Percentiles rank a stretch among this genome's conserved stretches.
phyloP scores from a whole-genome alignment of 2,888 invertebrate species.

The Protodeltote pygarga region DNA sequence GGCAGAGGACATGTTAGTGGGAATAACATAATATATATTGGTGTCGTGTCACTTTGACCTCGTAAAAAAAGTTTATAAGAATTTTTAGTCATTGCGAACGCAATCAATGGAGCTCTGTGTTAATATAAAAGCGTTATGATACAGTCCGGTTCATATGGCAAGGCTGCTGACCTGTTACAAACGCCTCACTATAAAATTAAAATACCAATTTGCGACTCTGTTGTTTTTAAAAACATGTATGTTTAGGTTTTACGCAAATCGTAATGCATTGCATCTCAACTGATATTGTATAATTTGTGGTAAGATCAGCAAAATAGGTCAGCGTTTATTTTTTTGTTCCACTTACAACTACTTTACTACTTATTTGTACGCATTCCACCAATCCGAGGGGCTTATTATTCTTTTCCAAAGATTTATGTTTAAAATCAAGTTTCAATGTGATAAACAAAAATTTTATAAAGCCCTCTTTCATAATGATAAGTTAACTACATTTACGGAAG shows the following conservation, averaged over 20 bases:
- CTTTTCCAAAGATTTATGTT: slow-evolving; percentile 28
- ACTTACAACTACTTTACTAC: slow-evolving; percentile 16
- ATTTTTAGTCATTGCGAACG: slow-evolving; percentile 35
- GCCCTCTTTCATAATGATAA: slow-evolving; percentile 26
- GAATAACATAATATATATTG: slow-evolving; percentile 28
- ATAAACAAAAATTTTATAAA: slow-evolving; percentile 41
- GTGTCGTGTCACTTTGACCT: slow-evolving; percentile 24
- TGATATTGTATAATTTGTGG: slow-evolving; percentile 1
- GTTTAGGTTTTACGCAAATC: slow-evolving; percentile 17
- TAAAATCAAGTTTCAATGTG: slow-evolving; percentile 30
- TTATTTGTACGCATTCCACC: slow-evolving; percentile 23
- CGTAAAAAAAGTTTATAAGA: slow-evolving; percentile 39
- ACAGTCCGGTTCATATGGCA: slow-evolving; percentile 61
- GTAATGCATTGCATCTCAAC: slow-evolving; percentile 3
- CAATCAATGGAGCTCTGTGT: slow-evolving; percentile 64
- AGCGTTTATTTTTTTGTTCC: slow-evolving; percentile 17
- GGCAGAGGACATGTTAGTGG: background rate
- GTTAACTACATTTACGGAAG: slow-evolving; percentile 31
- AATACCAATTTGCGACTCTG: slow-evolving; percentile 10
- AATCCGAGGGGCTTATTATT: slow-evolving; percentile 11
- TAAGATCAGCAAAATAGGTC: slow-evolving; percentile 11
- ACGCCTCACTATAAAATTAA: slow-evolving; percentile 30
- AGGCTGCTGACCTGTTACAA: slow-evolving; percentile 58
- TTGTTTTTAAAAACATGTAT: slow-evolving; percentile 14
- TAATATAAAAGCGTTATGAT: slow-evolving; percentile 56